Evolutionary conservation across 1,140 invertebrate genomes (phyloP), one percentile per base, ranked within the genome.

Genomic region (Zaprionus davidi): DNA sequence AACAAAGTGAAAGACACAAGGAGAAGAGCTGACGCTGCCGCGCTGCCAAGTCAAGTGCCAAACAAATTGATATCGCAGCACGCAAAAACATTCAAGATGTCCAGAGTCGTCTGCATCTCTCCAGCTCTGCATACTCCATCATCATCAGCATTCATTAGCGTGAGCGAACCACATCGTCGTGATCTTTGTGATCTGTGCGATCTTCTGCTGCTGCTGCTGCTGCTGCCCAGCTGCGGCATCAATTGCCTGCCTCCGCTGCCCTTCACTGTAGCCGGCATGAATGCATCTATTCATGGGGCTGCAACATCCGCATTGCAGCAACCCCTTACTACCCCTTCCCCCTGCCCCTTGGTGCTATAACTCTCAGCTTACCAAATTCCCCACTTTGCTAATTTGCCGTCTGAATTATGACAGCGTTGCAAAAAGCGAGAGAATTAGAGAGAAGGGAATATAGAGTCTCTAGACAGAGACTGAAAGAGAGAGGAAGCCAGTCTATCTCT

Each of bases 41-140:
- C 71, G 58, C 76, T 62, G 68, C 67, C 68, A 57, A 49, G 71
- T 63, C 58, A 65, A 79, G 66, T 74, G 80, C 65, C 81, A 87
- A 88, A 88, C 84, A 87, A 87, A 87, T 87, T 87, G 84, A 87
- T 81, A 87, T 87, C 88, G 84, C 81, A 75, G 81, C 84, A 87
- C 84, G 84, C 84, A 87, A 87, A 87, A 87, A 84, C 68, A 87
- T 87, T 36, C 36, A 41, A 53, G 22, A 34, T 57, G 67, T 71
- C 68, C 59, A 71, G 57, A 51, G n/a, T 22, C 15, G 24, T 41
- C 24, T 73, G 76, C 67, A 71, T 74, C 46, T 28, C 46, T 44
- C 6, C 41, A 44, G 17, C 31, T 17, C 41, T 46, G 76, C 67
- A 71, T 74, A 68, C 84, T 78, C 77, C 83, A 82, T 88, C 84